Conservation (phyloP, 2,888 invertebrate species). For the Drosophila cognata region DNA sequence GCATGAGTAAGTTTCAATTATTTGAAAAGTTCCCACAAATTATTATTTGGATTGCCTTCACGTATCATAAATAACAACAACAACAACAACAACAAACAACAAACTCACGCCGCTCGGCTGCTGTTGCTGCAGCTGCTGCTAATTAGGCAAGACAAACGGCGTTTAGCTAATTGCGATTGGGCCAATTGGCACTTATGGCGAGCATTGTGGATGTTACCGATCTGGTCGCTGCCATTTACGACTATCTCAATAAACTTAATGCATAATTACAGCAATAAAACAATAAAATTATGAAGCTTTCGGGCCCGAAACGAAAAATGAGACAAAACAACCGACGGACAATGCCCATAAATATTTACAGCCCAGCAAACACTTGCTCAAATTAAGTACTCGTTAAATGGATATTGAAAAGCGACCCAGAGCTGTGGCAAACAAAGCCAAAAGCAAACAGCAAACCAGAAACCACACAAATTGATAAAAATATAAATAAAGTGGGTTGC, state of each 20-base stretch:
- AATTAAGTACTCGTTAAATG: slow-evolving; percentile 80
- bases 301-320: slow-evolving; percentile 26
- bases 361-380: slow-evolving; percentile 77
- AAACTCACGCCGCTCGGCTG: slow-evolving; percentile 29
- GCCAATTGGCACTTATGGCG: slow-evolving; percentile 55
- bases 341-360: slow-evolving; percentile 77
- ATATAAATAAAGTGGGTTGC: slow-evolving; percentile 39
- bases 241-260: slow-evolving; percentile 76
- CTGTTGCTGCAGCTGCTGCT: slow-evolving; percentile 10
- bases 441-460: slow-evolving; percentile 19
- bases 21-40: background rate
- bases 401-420: slow-evolving; percentile 67
- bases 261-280: slow-evolving; percentile 79
- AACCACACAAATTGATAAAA: slow-evolving; percentile 67
- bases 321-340: slow-evolving; percentile 34
- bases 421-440: slow-evolving; percentile 14
- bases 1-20: background rate
- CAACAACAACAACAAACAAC: slow-evolving; percentile 10
- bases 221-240: slow-evolving; percentile 60
- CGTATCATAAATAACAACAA: slow-evolving; percentile 14
- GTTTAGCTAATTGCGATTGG: slow-evolving; percentile 63
- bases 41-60: slow-evolving; percentile 39
- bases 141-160: slow-evolving; percentile 56
- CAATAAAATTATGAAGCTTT: slow-evolving; percentile 70
- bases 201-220: slow-evolving; percentile 38